A percentile compares a stretch with the other conserved stretches of the same genome.
Conservation (phyloP, 1,140 invertebrate genomes). For the Conus ventricosus region DNA sequence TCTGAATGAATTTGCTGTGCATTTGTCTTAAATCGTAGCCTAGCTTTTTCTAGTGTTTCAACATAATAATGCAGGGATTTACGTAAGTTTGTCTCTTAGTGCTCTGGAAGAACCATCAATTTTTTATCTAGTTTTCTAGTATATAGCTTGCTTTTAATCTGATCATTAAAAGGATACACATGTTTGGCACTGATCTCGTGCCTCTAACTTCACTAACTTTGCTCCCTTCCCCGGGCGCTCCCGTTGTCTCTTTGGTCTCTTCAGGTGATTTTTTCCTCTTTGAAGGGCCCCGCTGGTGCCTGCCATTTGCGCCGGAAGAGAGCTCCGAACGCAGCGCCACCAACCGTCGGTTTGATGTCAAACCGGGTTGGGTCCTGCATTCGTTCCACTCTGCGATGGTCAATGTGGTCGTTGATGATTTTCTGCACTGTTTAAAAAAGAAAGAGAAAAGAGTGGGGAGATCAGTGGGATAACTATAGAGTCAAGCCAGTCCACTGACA, state of each 20-base stretch:
- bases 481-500: no score
- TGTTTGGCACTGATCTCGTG: neutral
- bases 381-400: slow-evolving; percentile 64
- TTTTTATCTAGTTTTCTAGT: no score
- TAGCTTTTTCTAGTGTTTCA: no score
- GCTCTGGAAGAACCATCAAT: no score
- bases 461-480: no score
- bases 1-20: no score
- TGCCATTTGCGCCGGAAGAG: neutral
- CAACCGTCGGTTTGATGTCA: slow-evolving; percentile 69
- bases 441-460: neutral
- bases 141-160: neutral
- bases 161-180: neutral
- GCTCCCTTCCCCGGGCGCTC: neutral
- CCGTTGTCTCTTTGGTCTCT: neutral
- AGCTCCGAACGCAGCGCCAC: slow-evolving; percentile 62
- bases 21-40: no score
- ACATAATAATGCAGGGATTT: no score
- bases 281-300: neutral
- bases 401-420: slow-evolving; percentile 70
- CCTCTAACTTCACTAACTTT: slow-evolving; percentile 28
- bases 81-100: no score
- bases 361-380: slow-evolving; percentile 68
- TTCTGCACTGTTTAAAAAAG: slow-evolving; percentile 63
- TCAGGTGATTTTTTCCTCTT: neutral